These are phyloP conservation scores for Porites lobata DNA, from an alignment of 92 coral and sea anemone species.

Conservation along the genomic window DNA sequence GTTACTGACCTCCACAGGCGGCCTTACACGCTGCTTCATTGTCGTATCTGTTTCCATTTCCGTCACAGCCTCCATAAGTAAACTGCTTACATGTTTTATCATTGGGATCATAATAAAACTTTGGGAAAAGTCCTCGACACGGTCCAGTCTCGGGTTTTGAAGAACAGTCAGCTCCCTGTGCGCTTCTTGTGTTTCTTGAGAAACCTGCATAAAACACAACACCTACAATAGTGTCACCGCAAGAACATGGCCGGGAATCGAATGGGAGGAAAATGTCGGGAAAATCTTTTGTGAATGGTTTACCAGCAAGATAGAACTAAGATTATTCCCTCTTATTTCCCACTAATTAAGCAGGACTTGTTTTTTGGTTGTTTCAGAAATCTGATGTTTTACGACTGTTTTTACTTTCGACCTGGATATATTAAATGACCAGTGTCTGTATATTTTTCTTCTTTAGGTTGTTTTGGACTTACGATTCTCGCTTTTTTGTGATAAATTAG, in stretches of 20 bases:
- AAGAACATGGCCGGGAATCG: neutral
- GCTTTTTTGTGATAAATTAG: too few relatives aligned
- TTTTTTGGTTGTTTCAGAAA: neutral
- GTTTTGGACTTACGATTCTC: too few relatives aligned
- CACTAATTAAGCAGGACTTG: too few relatives aligned
- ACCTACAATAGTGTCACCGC: conserved; percentile 32
- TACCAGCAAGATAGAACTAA: too few relatives aligned
- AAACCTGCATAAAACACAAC: conserved; percentile 44
- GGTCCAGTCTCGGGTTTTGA: conserved; percentile 16
- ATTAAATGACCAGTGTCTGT: too few relatives aligned
- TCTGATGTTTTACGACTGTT: neutral
- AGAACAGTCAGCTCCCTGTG: conserved; percentile 3
- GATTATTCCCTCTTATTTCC: too few relatives aligned
- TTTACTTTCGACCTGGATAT: too few relatives aligned
- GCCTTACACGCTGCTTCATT: conserved; percentile 12
- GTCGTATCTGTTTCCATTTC: conserved; percentile 45
- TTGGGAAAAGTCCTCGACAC: conserved; percentile 27
- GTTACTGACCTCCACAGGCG: conserved; percentile 48
- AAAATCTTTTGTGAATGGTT: too few relatives aligned
- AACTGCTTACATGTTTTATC: conserved; percentile 24
- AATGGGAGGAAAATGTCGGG: neutral
- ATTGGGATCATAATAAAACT: conserved; percentile 30
- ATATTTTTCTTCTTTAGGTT: too few relatives aligned
- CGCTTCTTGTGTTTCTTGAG: conserved; percentile 9
- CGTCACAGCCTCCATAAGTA: conserved; percentile 45